Base-by-base conservation (phyloP, 2,797 vertebrate genomes). In the Sphenodon punctatus region DNA sequence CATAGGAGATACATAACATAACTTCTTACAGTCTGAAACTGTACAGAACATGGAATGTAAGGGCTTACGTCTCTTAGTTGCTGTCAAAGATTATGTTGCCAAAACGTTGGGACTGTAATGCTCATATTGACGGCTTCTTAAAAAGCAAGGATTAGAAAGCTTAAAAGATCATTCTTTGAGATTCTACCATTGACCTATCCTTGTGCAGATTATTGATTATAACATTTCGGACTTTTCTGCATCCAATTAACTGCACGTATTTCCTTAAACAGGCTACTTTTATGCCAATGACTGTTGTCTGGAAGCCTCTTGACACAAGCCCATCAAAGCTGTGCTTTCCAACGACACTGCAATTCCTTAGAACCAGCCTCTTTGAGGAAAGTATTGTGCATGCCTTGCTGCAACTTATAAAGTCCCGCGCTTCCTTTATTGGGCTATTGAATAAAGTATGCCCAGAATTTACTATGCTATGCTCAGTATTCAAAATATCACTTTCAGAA, bases 81-180 rank as follows among this genome's bases (percentile, higher is more conserved):
- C 42, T n/a, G 10, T 3, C 64, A 67, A 76, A 90, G 79, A 82
- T 80, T 71, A 58, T 59, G 30, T 48, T 81, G 80, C 16, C 75
- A 64, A 80, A 69, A 72, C 71, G 65, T 77, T 65, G 82, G 84
- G 53, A 43, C 51, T 69, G 53, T 41, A 41, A 79, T 81, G 45
- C 3, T 58, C 43, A 23, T 83, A 88, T 64, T 89, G 86, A 84
- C 64, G 67, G 5, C 15, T 85, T 88, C 56, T 78, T 56, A 60
- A 86, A 79, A 85, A 74, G 22, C 60, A 71, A 30, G 78, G 73
- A 88, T 93, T 89, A 91, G 32, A 36, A 83, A 90, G 83, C 60
- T 82, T 88, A 78, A 67, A 76, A 22, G 42, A 82, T 88, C n/a
- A 65, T 53, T 79, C 71, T n/a, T 63, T 74, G 49, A 75, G 22